phyloP scores from a whole-genome alignment of 2,797 vertebrate species.

The Centroberyx gerrardi region DNA sequence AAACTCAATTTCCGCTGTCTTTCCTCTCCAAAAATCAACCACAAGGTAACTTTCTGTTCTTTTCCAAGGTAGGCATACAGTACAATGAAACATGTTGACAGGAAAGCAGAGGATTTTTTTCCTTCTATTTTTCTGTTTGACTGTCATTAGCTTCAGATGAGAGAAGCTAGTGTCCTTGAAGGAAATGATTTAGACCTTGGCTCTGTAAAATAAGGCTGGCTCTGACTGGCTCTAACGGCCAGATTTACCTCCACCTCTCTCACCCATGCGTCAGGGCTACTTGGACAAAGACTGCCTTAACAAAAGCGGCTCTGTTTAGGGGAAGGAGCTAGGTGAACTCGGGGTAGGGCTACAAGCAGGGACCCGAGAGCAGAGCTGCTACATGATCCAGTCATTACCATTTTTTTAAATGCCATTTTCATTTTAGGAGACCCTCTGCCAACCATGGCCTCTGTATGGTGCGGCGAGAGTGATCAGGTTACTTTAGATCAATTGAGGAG shows the following conservation, averaged over 20 bases:
- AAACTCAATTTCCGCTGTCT: too few species aligned
- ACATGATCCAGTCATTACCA: conserved; percentile 12
- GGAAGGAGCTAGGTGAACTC: conserved; percentile 27
- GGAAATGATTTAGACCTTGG: conserved; percentile 1
- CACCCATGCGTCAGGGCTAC: conserved; percentile 16
- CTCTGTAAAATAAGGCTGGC: conserved; percentile 16
- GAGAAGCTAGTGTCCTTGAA: conserved; percentile 35
- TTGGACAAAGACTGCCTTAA: conserved; percentile 22
- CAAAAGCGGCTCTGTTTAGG: conserved; percentile 70
- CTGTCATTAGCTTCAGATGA: conserved; percentile 6
- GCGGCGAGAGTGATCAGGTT: conserved; percentile 12
- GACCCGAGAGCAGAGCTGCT: conserved; percentile 12
- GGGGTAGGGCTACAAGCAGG: neutral
- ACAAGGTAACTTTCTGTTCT: neutral
- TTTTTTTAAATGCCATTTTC: conserved; percentile 20
- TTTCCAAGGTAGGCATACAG: neutral
- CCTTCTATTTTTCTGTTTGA: too few species aligned
- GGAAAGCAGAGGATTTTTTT: too few species aligned
- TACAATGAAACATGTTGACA: too few species aligned
- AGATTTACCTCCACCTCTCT: conserved; percentile 42
- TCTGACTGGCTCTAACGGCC: neutral
- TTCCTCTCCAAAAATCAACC: neutral
- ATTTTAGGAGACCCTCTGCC: conserved; percentile 8
- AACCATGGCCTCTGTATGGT: conserved; percentile 6
- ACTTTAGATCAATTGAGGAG: neutral